Percentiles rank a stretch among this genome's conserved stretches.
phyloP scores from a whole-genome alignment of 2,113 vertebrate genomes.

The Varanus salvator region DNA sequence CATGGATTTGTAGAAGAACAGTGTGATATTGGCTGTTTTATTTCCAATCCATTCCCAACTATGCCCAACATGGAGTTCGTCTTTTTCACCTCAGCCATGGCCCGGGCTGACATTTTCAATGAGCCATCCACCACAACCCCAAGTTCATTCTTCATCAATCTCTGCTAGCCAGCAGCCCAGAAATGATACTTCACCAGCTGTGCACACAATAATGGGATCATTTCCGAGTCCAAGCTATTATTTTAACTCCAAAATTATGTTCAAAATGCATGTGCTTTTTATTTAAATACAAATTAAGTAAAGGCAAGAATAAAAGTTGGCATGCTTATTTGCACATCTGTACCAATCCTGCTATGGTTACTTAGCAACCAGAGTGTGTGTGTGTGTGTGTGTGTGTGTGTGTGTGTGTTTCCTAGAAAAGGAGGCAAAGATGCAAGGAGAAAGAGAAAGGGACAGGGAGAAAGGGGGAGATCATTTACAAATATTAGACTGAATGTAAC shows the following conservation, averaged over 20 bases:
- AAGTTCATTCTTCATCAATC: too few species aligned
- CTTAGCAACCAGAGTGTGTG: constrained; percentile 65
- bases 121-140: too few species aligned
- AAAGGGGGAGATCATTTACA: constrained; percentile 31
- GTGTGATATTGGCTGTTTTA: too few species aligned
- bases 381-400: constrained; percentile 16
- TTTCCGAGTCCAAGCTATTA: neutral
- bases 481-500: constrained; percentile 53
- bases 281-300: constrained; percentile 29
- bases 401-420: too few species aligned
- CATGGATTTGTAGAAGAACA: too few species aligned
- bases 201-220: constrained; percentile 9
- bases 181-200: neutral
- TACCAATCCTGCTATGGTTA: constrained; percentile 55
- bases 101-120: too few species aligned
- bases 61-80: too few species aligned
- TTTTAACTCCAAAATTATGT: constrained; percentile 27
- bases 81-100: too few species aligned
- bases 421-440: too few species aligned
- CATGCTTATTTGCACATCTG: constrained; percentile 46
- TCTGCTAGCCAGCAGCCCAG: neutral
- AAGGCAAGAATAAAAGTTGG: constrained; percentile 24
- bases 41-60: too few species aligned
- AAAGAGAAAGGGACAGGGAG: neutral
- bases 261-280: constrained; percentile 11